phyloP scores from a whole-genome alignment of 2,888 invertebrate genomes.

The Flexamia atlantica region DNA sequence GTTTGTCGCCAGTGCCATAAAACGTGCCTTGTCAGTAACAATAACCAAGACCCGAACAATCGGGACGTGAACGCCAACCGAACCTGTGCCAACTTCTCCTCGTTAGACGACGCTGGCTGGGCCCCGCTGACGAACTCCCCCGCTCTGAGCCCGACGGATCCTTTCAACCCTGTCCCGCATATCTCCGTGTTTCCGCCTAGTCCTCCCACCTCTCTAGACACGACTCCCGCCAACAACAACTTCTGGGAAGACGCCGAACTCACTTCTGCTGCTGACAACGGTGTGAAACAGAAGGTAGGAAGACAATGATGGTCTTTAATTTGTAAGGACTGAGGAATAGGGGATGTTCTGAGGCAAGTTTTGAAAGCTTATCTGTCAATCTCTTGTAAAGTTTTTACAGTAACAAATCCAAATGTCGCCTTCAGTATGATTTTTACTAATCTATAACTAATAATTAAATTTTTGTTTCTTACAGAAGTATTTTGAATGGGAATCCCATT shows the following conservation, averaged over 20 bases:
- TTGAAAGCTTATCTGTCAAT: too few relatives aligned
- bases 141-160: conserved; percentile 72
- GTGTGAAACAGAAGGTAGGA: conserved; percentile 58
- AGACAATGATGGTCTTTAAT: too few relatives aligned
- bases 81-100: conserved; percentile 61
- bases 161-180: conserved; percentile 77
- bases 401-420: too few relatives aligned
- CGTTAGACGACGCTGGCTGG: conserved; percentile 66
- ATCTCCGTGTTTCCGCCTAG: conserved; percentile 88
- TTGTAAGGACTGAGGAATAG: too few relatives aligned
- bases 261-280: conserved; percentile 56
- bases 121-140: conserved; percentile 65
- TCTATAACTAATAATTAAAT: too few relatives aligned
- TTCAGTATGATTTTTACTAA: too few relatives aligned
- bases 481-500: too few relatives aligned
- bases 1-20: conserved; percentile 89
- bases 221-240: conserved; percentile 66
- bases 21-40: conserved; percentile 80
- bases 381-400: too few relatives aligned
- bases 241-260: conserved; percentile 65
- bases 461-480: too few relatives aligned
- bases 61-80: conserved; percentile 68
- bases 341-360: too few relatives aligned
- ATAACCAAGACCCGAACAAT: conserved; percentile 59
- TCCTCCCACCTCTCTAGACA: conserved; percentile 73